phyloP scores from a whole-genome alignment of 1,140 invertebrate genomes.

The Nasonia giraulti region DNA sequence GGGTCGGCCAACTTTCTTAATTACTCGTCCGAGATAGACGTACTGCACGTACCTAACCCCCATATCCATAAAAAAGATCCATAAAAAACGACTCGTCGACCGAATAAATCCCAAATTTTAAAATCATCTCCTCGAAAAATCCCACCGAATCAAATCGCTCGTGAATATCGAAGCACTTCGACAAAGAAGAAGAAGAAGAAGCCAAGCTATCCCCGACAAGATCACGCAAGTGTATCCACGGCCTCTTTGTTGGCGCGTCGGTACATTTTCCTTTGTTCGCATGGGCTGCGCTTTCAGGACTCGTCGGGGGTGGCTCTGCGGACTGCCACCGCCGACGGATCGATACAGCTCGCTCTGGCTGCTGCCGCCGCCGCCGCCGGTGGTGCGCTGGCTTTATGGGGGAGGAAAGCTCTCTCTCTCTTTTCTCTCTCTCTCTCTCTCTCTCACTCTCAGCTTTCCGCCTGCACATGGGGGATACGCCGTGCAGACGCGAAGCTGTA shows the following conservation, averaged over 20 bases:
- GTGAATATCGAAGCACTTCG: too few relatives aligned
- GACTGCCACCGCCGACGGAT: not conserved
- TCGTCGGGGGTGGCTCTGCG: slow-evolving; percentile 33
- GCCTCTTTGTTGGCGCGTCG: slow-evolving; percentile 1
- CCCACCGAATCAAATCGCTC: too few relatives aligned
- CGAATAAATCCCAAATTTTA: too few relatives aligned
- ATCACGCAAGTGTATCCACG: not conserved
- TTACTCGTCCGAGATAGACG: not conserved
- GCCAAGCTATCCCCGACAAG: not conserved
- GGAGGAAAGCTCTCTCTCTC: not conserved
- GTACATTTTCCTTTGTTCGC: slow-evolving; percentile 30
- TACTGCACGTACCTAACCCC: too few relatives aligned
- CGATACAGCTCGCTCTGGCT: slow-evolving; percentile 37
- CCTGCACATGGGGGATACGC: not conserved
- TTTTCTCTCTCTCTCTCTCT: too few relatives aligned
- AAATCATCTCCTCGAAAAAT: too few relatives aligned
- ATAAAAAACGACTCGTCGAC: too few relatives aligned
- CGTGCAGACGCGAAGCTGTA: not conserved
- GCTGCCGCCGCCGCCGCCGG: not conserved
- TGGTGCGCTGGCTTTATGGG: slow-evolving; percentile 12
- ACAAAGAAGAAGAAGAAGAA: not conserved
- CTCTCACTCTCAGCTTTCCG: not conserved
- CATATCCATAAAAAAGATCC: too few relatives aligned
- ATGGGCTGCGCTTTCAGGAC: slow-evolving; percentile 1
- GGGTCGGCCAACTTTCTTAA: not conserved